Evolutionary conservation across 2,113 vertebrate species (phyloP).

Genomic region (Corynorhinus townsendii): DNA sequence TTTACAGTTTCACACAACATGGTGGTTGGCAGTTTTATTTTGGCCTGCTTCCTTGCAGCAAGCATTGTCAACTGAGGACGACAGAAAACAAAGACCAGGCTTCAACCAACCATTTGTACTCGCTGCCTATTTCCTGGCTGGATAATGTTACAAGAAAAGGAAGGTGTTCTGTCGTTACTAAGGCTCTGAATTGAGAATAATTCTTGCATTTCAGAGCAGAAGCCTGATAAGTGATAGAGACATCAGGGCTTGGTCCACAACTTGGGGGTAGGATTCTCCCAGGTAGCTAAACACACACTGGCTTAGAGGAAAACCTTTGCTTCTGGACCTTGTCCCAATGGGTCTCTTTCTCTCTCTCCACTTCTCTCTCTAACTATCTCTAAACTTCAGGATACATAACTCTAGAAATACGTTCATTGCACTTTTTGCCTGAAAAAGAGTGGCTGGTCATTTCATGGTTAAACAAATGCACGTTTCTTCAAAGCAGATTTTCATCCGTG

Average conservation of each 20-base stretch:
- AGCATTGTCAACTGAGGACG: not conserved
- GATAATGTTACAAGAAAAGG: not conserved
- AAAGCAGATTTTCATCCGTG: not conserved
- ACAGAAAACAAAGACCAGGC: slow-evolving; percentile 46
- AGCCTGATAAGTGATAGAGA: not conserved
- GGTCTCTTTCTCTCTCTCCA: too few species aligned
- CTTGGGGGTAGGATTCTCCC: not conserved
- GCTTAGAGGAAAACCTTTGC: not conserved
- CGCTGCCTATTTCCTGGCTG: slow-evolving; percentile 6
- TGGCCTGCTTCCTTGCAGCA: not conserved
- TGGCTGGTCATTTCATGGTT: not conserved
- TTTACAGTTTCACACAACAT: not conserved
- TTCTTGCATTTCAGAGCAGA: slow-evolving; percentile 13
- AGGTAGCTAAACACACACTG: not conserved
- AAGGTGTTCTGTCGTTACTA: not conserved
- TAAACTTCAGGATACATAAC: not conserved
- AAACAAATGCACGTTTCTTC: slow-evolving; percentile 14
- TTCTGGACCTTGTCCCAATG: not conserved
- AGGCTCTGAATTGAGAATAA: not conserved
- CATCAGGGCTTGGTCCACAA: not conserved
- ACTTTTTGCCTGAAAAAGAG: not conserved
- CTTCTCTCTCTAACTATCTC: not conserved
- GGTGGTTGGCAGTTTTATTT: not conserved
- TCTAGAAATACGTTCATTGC: not conserved
- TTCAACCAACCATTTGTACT: not conserved